Percentiles rank a stretch among this genome's conserved stretches.
phyloP scores from a whole-genome alignment of 2,113 vertebrate species.

The Morone chrysops region DNA sequence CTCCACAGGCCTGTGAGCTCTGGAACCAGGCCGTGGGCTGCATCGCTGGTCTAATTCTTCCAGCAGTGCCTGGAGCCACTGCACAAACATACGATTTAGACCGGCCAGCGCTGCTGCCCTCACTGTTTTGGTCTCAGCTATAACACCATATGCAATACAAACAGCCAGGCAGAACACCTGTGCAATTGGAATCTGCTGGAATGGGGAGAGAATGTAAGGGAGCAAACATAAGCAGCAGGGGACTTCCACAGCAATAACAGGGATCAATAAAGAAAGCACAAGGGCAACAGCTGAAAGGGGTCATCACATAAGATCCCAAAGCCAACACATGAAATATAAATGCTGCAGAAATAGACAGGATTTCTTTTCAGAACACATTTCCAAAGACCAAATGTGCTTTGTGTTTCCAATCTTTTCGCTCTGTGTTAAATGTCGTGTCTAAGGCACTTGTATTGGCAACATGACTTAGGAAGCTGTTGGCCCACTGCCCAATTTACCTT shows the following conservation, averaged over 20 bases:
- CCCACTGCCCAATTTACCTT: constrained; percentile 76
- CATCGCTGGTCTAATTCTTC: constrained; percentile 48
- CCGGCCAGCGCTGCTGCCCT: constrained; percentile 32
- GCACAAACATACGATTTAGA: constrained; percentile 55
- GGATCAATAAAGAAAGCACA: constrained; percentile 69
- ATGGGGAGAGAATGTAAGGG: constrained; percentile 40
- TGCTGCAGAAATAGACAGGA: constrained; percentile 55
- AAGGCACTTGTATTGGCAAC: constrained; percentile 35
- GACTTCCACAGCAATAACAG: constrained; percentile 70
- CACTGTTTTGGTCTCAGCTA: constrained; percentile 47
- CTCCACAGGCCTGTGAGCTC: constrained; percentile 62
- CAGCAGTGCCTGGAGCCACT: constrained; percentile 51
- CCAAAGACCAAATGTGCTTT: constrained; percentile 35
- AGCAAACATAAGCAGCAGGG: constrained; percentile 59
- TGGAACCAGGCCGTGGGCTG: constrained; percentile 57
- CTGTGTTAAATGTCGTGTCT: background rate
- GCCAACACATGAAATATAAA: constrained; percentile 72
- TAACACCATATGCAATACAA: constrained; percentile 53
- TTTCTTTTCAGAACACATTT: constrained; percentile 39
- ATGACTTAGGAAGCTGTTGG: constrained; percentile 71
- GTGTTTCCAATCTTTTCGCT: constrained; percentile 40
- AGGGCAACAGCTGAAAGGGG: constrained; percentile 48
- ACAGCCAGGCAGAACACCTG: constrained; percentile 54
- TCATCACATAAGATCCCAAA: constrained; percentile 59
- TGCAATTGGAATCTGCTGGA: constrained; percentile 56